Conservation (phyloP, 2,888 invertebrate species). For the Tenthredo amoena region DNA sequence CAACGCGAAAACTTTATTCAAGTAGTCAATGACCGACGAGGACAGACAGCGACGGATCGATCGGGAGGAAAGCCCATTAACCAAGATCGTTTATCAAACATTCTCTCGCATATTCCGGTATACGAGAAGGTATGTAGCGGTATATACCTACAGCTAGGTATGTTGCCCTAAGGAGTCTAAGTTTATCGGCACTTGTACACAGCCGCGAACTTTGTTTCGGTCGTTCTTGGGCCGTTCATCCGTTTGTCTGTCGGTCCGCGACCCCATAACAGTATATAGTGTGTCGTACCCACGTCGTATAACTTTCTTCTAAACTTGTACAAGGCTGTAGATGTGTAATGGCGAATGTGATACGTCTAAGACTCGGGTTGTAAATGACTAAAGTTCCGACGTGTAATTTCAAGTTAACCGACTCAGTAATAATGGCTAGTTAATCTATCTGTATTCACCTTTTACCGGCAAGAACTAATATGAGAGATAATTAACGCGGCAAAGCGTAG, state of each 20-base stretch:
- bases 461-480: constrained; percentile 13
- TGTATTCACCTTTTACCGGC: constrained; percentile 21
- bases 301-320: constrained; percentile 9
- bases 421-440: constrained; percentile 41
- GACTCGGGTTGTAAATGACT: constrained; percentile 29
- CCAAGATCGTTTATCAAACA: constrained; percentile 47
- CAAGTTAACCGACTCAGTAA: constrained; percentile 39
- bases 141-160: neutral
- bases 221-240: constrained; percentile 21
- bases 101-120: constrained; percentile 16
- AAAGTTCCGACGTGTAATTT: constrained; percentile 48
- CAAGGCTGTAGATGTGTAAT: constrained; percentile 34
- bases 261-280: neutral
- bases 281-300: constrained; percentile 23
- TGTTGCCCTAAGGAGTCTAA: neutral
- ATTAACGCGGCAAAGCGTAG: constrained; percentile 33
- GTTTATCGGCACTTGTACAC: constrained; percentile 37
- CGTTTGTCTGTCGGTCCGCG: constrained; percentile 20
- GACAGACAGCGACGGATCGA: constrained; percentile 15
- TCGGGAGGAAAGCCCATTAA: constrained; percentile 8
- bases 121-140: neutral
- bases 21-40: constrained; percentile 26
- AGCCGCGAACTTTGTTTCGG: constrained; percentile 35
- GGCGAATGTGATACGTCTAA: constrained; percentile 31
- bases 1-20: constrained; percentile 1